Evolutionary conservation across 2,797 vertebrate genomes (phyloP).

Genomic region (Dermochelys coriacea): DNA sequence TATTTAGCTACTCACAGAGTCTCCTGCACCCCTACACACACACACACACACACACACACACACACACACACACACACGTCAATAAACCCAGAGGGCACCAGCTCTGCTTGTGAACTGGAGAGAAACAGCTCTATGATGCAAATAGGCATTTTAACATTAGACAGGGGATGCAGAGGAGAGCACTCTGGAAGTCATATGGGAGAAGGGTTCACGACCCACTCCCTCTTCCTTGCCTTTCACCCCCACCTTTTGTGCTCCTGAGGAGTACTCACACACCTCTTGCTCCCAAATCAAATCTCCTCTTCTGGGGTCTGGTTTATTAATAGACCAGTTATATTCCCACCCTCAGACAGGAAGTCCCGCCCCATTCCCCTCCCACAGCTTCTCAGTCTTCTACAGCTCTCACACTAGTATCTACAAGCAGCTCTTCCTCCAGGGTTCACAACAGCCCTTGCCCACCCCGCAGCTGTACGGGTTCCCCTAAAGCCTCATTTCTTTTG

Average conservation of each 20-base stretch:
- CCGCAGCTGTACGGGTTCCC: background rate
- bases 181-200: background rate
- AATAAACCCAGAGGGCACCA: background rate
- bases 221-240: background rate
- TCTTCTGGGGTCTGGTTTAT: background rate
- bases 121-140: fast-evolving
- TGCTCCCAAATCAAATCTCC: background rate
- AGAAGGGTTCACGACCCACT: background rate
- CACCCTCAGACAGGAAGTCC: background rate
- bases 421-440: background rate
- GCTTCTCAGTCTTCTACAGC: background rate
- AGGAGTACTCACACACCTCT: background rate
- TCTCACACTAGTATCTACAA: background rate
- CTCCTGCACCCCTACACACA: no score
- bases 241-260: background rate
- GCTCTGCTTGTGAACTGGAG: background rate
- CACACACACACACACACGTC: background rate
- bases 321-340: background rate
- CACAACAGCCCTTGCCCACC: background rate
- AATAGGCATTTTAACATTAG: background rate
- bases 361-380: no score
- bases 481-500: background rate
- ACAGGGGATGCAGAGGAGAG: background rate
- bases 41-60: background rate
- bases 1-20: background rate